phyloP scores from a whole-genome alignment of 2,888 invertebrate genomes.

The Esperia sulphurella region DNA sequence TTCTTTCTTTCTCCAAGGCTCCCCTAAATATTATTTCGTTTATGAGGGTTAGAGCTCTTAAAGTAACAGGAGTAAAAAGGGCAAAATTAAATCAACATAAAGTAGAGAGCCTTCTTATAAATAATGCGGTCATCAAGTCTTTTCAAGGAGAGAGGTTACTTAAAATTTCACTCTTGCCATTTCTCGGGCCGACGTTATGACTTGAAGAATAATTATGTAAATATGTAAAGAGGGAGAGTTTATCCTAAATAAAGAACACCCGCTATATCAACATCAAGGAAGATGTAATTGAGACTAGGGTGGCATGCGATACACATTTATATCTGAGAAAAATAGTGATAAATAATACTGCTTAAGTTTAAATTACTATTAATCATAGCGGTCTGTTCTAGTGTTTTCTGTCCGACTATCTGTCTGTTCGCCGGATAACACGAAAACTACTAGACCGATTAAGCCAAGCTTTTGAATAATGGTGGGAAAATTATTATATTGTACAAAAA shows the following conservation, averaged over 20 bases:
- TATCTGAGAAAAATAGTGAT: too few species aligned
- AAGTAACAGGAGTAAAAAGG: slow-evolving; percentile 23
- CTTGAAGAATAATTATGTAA: slow-evolving; percentile 46
- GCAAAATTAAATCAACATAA: slow-evolving; percentile 41
- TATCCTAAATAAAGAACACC: slow-evolving; percentile 21
- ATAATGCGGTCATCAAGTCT: slow-evolving; percentile 44
- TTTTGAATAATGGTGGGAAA: too few species aligned
- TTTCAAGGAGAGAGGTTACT: slow-evolving; percentile 29
- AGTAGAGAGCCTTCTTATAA: slow-evolving; percentile 37
- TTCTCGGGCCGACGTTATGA: slow-evolving; percentile 28
- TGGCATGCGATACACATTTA: slow-evolving; percentile 16
- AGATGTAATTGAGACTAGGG: slow-evolving; percentile 26
- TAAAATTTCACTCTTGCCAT: slow-evolving; percentile 38
- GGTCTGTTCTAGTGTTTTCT: too few species aligned
- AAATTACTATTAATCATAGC: too few species aligned
- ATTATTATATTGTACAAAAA: too few species aligned
- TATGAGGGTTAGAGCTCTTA: slow-evolving; percentile 20
- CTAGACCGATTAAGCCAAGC: too few species aligned
- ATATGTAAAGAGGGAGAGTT: slow-evolving; percentile 24
- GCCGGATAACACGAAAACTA: too few species aligned
- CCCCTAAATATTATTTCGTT: slow-evolving; percentile 4
- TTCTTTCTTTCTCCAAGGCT: not conserved
- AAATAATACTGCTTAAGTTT: too few species aligned
- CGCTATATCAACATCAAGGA: slow-evolving; percentile 21
- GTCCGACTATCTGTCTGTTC: too few species aligned